Evolutionary conservation across 2,888 invertebrate species (phyloP), one percentile per base, ranked within the genome.

Genomic region (Dendrolimus pini): DNA sequence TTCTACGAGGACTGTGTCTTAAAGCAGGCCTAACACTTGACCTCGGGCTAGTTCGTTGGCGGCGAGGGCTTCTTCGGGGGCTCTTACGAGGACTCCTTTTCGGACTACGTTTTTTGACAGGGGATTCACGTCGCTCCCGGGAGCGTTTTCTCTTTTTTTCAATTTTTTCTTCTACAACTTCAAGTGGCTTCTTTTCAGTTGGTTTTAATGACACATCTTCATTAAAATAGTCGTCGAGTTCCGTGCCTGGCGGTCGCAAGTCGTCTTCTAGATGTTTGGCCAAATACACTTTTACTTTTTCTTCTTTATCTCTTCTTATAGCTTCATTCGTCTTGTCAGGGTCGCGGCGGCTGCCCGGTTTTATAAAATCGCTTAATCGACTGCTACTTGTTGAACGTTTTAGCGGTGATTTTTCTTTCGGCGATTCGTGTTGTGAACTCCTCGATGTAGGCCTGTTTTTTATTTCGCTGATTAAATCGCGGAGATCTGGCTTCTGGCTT

Each of bases 291-390:
- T 89, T 89, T 1, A 89, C 89, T 71, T 89, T 90, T 8, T 77
- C 82, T 71, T 88, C 87, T 61, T 89, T 89, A 65, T 90, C 89
- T 58, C 66, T 83, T 60, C 75, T 84, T 56, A 90, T 89, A 12
- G 89, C 89, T 77, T 83, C 78, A 55, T 83, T 86, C 0, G 89
- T 89, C 68, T 90, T 90, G 64, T 61, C 81, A 0, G 83, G 87
- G 61, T 90, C 89, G 1, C 90, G 85, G 7, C 90, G 80, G 59
- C 87, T 89, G 8, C 89, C 89, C 0, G 89, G 88, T 59, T 80
- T 85, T 58, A 86, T 86, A 61, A 78, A 83, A 41, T 79, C 73
- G 61, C 87, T 82, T 41, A 85, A 62, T 8, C 64, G 70, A 55
- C 61, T 71, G 42, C 62, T 67, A 55, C 72, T 75, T 0, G 68